Conservation (phyloP, 2,113 vertebrate genomes). For the Hemiscyllium ocellatum region DNA sequence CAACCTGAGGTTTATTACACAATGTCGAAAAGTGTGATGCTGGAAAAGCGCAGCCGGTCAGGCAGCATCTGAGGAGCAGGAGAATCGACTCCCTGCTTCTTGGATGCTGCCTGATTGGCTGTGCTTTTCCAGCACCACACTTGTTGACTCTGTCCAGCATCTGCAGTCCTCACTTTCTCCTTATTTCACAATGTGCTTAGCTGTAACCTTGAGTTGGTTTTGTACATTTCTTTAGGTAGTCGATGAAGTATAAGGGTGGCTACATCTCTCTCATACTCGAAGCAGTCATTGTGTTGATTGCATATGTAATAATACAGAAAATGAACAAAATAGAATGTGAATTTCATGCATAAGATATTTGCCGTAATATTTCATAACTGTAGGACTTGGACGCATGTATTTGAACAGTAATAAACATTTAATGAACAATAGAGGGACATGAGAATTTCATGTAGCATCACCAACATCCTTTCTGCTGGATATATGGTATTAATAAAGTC, state of each 20-base stretch:
- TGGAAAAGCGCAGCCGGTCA: too few relatives aligned
- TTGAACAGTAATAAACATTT: not conserved
- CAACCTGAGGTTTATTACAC: not conserved
- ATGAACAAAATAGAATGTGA: not conserved
- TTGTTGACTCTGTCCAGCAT: too few relatives aligned
- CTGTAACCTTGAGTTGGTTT: not conserved
- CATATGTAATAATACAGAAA: not conserved
- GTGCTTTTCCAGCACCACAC: too few relatives aligned
- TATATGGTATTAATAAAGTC: not conserved
- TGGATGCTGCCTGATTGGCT: too few relatives aligned
- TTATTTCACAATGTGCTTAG: not conserved
- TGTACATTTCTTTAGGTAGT: not conserved
- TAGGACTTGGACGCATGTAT: not conserved
- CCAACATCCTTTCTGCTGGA: not conserved
- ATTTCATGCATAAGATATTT: not conserved
- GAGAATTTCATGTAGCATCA: constrained; percentile 1
- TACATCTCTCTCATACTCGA: not conserved
- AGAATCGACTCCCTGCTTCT: too few relatives aligned
- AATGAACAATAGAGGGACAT: not conserved
- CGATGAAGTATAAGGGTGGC: not conserved
- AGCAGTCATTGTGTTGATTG: too few relatives aligned
- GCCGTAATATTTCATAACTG: not conserved
- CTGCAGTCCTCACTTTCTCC: too few relatives aligned
- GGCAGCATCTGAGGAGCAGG: too few relatives aligned
- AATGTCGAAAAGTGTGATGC: not conserved